Evolutionary conservation across 2,797 vertebrate species (phyloP), one percentile per base, ranked within the genome.

Genomic region (Gadopsis marmoratus): DNA sequence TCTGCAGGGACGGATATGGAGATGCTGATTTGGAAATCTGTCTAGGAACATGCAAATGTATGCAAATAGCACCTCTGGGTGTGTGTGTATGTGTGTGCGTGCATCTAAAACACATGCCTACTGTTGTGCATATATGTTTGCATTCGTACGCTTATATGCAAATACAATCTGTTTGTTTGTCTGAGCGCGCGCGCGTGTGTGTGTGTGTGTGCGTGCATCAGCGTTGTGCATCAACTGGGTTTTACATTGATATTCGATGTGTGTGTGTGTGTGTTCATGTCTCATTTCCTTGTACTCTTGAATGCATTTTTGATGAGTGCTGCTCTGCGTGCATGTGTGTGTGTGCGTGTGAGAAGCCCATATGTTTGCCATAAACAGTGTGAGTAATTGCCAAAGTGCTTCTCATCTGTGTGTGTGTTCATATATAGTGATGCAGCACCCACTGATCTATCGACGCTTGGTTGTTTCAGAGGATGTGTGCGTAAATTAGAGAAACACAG

Each of bases 11-110:
- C 48, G 66, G 82, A 85, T 83, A 74, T 72, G 84, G 88, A 93
- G 88, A 92, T 82, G 89, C 88, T 92, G 88, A 91, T 93, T 91
- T 91, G 79, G 82, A 89, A 90, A 84, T 89, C 88, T 92, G 90
- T 92, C 91, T 86, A 88, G 91, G 86, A 89, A 93, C 79, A 94
- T 89, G 90, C 91, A 91, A 92, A 93, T 92, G 33, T 90, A 91
- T 92, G 89, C 87, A 89, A 92, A 93, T 90, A 56, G 13, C 9
- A 78, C 23, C 41, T 47, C 39, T 43, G 41, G 31, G 71, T 74
- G 53, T 75, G 61, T 45, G 63, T 65, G 65, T 59, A 67, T 43
- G 37, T 33, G 37, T 61, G 31, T 43, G 33, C 31, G 58, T 21
- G 35, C 5, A 35, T 26, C 54, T 81, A 62, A 70, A 81, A 87